Evolutionary conservation across 1,140 invertebrate species (phyloP).

Genomic region (Marisa cornuarietis): DNA sequence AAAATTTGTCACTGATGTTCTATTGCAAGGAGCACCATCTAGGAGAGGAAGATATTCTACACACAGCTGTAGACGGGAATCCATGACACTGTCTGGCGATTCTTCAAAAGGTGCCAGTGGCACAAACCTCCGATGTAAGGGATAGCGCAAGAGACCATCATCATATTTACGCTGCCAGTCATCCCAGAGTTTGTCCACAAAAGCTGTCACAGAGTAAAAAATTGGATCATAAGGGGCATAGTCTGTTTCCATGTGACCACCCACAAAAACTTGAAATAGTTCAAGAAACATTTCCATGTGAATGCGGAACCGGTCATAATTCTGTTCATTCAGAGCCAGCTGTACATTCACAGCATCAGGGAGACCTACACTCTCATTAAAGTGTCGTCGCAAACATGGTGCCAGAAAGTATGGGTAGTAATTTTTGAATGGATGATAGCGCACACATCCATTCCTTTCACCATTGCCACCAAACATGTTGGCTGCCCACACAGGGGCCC

Average conservation of each 20-base stretch:
- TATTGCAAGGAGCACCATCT: slow-evolving; percentile 45
- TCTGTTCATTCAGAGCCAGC: slow-evolving; percentile 42
- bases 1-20: slow-evolving; percentile 28
- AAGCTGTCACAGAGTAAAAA: slow-evolving; percentile 50
- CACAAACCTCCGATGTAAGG: slow-evolving; percentile 35
- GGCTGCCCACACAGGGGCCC: slow-evolving; percentile 48
- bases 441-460: slow-evolving; percentile 45
- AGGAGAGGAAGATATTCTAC: slow-evolving; percentile 51
- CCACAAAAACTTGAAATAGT: slow-evolving; percentile 49
- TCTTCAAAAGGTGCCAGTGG: slow-evolving; percentile 52
- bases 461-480: slow-evolving; percentile 57
- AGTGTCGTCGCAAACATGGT: slow-evolving; percentile 50
- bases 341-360: slow-evolving; percentile 54
- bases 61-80: slow-evolving; percentile 48
- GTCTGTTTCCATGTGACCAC: slow-evolving; percentile 52
- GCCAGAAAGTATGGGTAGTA: slow-evolving; percentile 45
- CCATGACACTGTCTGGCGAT: slow-evolving; percentile 51
- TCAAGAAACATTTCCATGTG: slow-evolving; percentile 45
- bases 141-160: slow-evolving; percentile 40
- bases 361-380: slow-evolving; percentile 44
- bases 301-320: slow-evolving; percentile 46
- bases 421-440: slow-evolving; percentile 53
- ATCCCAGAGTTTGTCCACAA: slow-evolving; percentile 55
- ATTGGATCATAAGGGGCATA: slow-evolving; percentile 52
- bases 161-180: slow-evolving; percentile 48